These are phyloP conservation scores for Chionomys nivalis DNA, from an alignment of 2,113 vertebrate species.

Conservation along the genomic window DNA sequence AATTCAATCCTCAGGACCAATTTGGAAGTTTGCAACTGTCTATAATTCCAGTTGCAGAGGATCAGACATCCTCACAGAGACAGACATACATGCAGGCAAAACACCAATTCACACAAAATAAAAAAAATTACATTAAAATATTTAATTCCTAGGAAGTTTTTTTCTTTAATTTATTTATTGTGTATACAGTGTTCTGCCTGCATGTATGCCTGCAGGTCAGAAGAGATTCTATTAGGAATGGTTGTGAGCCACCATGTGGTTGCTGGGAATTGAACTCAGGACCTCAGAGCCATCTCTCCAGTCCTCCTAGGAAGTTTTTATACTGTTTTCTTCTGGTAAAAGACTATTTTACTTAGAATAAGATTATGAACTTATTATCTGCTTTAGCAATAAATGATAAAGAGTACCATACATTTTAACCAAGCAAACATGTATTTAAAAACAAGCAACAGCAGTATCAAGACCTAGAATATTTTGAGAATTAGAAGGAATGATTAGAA, in stretches of 20 bases:
- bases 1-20: background rate
- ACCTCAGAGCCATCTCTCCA: no score
- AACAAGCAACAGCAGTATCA: background rate
- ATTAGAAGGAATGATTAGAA: background rate
- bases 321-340: background rate
- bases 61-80: background rate
- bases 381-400: background rate
- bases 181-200: no score
- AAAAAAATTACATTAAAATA: background rate
- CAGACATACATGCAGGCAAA: background rate
- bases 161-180: background rate
- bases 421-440: background rate
- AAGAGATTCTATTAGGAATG: no score
- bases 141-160: background rate
- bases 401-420: slow-evolving; percentile 38
- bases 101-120: background rate
- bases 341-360: background rate
- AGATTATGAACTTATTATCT: background rate
- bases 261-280: no score
- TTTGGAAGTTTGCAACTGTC: background rate
- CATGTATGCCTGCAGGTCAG: no score
- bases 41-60: background rate
- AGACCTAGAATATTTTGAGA: background rate
- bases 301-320: background rate
- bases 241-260: no score